Percentiles rank a stretch among this genome's conserved stretches.
Conservation (phyloP, 2,113 vertebrate species). For the Microtus ochrogaster region DNA sequence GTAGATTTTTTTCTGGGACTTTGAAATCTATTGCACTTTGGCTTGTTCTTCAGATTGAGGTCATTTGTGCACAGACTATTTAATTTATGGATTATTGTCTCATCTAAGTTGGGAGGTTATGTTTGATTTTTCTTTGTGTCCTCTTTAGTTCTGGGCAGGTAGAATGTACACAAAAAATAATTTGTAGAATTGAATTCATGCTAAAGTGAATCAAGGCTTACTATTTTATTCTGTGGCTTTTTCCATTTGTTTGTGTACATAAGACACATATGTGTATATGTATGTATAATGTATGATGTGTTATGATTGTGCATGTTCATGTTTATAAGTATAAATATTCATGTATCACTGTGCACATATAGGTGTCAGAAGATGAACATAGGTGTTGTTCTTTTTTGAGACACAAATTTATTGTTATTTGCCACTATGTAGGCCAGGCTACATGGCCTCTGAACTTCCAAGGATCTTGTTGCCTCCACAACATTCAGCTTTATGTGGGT, state of each 20-base stretch:
- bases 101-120: not conserved
- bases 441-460: not conserved
- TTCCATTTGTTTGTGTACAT: not conserved
- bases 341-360: not conserved
- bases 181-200: constrained; percentile 25
- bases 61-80: constrained; percentile 35
- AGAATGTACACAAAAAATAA: not conserved
- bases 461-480: too few species aligned
- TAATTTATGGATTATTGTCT: constrained; percentile 21
- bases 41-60: constrained; percentile 43
- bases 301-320: not conserved
- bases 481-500: not conserved
- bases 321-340: not conserved
- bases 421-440: not conserved
- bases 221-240: not conserved
- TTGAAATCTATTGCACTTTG: constrained; percentile 32
- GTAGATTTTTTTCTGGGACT: constrained; percentile 44
- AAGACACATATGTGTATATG: not conserved
- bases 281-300: not conserved
- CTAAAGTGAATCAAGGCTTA: not conserved
- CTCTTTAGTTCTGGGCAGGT: not conserved
- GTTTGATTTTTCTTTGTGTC: constrained; percentile 4
- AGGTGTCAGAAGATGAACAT: not conserved
- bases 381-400: not conserved
- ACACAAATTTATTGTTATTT: not conserved